Conservation (phyloP, 2,113 vertebrate species). For the Polypterus bichir region DNA sequence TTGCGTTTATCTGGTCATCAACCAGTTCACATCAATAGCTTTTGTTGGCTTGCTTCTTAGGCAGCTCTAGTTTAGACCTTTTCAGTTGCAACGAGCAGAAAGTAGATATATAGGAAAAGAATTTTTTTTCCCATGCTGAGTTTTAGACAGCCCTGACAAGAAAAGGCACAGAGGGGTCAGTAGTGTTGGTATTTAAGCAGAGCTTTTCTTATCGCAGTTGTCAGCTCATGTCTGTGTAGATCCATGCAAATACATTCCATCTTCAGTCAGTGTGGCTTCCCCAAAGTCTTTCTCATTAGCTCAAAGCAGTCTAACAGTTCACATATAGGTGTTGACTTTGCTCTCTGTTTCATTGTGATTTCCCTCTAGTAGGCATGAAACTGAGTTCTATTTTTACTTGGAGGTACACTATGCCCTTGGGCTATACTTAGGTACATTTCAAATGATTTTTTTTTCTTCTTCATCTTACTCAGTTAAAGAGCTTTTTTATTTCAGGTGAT, state of each 20-base stretch:
- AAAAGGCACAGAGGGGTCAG: background rate
- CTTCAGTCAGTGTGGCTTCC: background rate
- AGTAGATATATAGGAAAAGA: background rate
- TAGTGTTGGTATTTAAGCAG: background rate
- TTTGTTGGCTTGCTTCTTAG: too few relatives aligned
- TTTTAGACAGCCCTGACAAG: background rate
- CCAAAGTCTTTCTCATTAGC: too few relatives aligned
- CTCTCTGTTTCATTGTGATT: background rate
- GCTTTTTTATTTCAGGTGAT: too few relatives aligned
- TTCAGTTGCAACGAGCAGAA: too few relatives aligned
- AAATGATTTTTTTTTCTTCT: background rate
- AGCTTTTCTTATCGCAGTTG: background rate
- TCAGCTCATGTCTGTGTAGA: background rate
- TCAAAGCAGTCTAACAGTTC: too few relatives aligned
- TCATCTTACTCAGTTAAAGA: too few relatives aligned
- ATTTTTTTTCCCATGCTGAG: background rate
- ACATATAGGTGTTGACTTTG: too few relatives aligned
- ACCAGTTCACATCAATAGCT: too few relatives aligned
- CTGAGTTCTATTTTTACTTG: background rate
- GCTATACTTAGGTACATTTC: background rate
- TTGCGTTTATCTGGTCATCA: too few relatives aligned
- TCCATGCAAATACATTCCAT: background rate
- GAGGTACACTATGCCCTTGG: background rate
- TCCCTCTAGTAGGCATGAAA: background rate
- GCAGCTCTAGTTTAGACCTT: too few relatives aligned